Evolutionary conservation across 2,113 vertebrate genomes (phyloP).

Genomic region (Takifugu flavidus): DNA sequence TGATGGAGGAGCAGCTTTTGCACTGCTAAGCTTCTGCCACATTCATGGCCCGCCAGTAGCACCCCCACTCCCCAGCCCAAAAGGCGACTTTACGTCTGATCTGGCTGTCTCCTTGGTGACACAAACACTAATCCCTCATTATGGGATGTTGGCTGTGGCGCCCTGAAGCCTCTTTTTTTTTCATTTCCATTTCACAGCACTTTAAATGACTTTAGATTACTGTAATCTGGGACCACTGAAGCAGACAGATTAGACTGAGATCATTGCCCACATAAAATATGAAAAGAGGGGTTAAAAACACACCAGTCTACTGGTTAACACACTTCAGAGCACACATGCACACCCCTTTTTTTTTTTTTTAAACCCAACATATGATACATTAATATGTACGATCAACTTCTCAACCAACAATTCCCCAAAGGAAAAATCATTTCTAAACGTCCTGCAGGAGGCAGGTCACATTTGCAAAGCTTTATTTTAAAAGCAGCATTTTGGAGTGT

Average conservation of each 20-base stretch:
- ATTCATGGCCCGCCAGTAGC: conserved; percentile 43
- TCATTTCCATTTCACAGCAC: conserved; percentile 64
- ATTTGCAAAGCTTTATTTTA: conserved; percentile 1
- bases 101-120: conserved; percentile 66
- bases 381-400: too few species aligned
- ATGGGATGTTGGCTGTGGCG: conserved; percentile 55
- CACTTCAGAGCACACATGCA: conserved; percentile 19
- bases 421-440: not conserved
- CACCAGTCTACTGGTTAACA: conserved; percentile 37
- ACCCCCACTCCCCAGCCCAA: conserved; percentile 33
- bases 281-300: conserved; percentile 40
- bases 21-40: conserved; percentile 36
- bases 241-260: conserved; percentile 71
- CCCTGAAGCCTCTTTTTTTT: conserved; percentile 42
- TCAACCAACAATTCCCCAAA: not conserved
- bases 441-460: not conserved
- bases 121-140: conserved; percentile 71
- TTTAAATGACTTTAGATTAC: conserved; percentile 66
- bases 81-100: conserved; percentile 53
- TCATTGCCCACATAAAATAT: conserved; percentile 60
- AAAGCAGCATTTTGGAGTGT: conserved; percentile 42
- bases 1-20: conserved; percentile 30
- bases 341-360: conserved; percentile 27
- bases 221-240: conserved; percentile 71
- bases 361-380: too few species aligned